Percentiles rank a stretch among this genome's conserved stretches.
Conservation (phyloP, 37 sponge, comb jelly and placozoan species). For the Diacarnus erythraeanus region DNA sequence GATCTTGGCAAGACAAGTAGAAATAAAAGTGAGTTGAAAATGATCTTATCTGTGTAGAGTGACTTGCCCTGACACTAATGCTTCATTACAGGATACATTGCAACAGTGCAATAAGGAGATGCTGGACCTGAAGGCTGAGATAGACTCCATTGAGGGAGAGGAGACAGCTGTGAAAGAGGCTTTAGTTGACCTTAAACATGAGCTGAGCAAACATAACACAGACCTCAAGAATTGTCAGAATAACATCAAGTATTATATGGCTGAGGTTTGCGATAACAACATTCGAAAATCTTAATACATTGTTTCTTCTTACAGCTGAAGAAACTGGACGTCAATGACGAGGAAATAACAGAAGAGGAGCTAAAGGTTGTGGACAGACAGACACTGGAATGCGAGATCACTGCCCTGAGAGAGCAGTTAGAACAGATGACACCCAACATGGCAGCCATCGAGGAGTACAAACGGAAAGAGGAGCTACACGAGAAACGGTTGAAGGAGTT, state of each 20-base stretch:
- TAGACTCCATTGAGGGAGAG: constrained; percentile 62
- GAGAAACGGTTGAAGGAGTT: constrained; percentile 77
- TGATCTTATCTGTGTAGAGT: no score
- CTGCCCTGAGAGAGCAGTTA: constrained; percentile 81
- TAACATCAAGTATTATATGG: constrained; percentile 84
- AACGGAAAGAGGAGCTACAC: constrained; percentile 80
- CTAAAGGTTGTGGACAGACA: constrained; percentile 71
- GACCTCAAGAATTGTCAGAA: constrained; percentile 78
- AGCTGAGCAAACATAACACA: constrained; percentile 66
- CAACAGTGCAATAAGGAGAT: constrained; percentile 34
- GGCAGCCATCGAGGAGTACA: constrained; percentile 96
- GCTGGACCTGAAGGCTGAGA: constrained; percentile 35
- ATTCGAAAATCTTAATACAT: background rate
- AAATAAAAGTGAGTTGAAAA: constrained; percentile 37
- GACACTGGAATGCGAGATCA: constrained; percentile 82
- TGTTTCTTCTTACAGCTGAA: constrained; percentile 51
- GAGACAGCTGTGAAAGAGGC: constrained; percentile 52
- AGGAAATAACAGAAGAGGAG: constrained; percentile 63
- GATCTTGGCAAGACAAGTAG: constrained; percentile 40
- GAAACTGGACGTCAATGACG: constrained; percentile 61
- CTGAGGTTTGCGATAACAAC: constrained; percentile 55
- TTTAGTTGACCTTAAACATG: constrained; percentile 73
- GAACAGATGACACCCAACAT: constrained; percentile 94
- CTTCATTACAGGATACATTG: constrained; percentile 15
- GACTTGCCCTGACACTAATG: no score